Evolutionary conservation across 2,888 invertebrate genomes (phyloP).

Genomic region (Limenitis camilla): DNA sequence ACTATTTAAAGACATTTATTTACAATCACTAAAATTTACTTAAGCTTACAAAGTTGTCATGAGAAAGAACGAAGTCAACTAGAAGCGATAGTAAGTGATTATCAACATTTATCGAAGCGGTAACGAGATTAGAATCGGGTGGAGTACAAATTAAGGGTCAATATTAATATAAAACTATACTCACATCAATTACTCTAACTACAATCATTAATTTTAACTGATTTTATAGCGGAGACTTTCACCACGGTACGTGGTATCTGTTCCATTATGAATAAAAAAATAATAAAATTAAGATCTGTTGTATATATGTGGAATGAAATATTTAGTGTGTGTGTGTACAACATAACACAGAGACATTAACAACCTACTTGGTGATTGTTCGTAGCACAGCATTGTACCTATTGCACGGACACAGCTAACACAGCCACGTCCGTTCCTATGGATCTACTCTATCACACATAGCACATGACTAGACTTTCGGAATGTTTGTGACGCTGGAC

Average conservation of each 20-base stretch:
- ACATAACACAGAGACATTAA: slow-evolving; percentile 38
- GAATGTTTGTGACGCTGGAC: slow-evolving; percentile 44
- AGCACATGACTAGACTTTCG: slow-evolving; percentile 60
- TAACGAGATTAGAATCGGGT: slow-evolving; percentile 49
- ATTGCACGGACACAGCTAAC: slow-evolving; percentile 23
- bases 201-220: slow-evolving; percentile 40
- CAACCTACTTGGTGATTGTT: slow-evolving; percentile 49
- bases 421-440: slow-evolving; percentile 27
- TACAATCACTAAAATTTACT: slow-evolving; percentile 57
- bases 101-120: slow-evolving; percentile 61
- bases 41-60: slow-evolving; percentile 53
- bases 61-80: slow-evolving; percentile 49
- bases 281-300: slow-evolving; percentile 11
- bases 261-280: background rate
- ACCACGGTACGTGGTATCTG: slow-evolving; percentile 28
- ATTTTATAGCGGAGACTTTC: slow-evolving; percentile 15
- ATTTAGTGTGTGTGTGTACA: slow-evolving; percentile 15
- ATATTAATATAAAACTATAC: slow-evolving; percentile 54
- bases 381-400: slow-evolving; percentile 43
- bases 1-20: slow-evolving; percentile 46
- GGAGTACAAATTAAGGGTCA: slow-evolving; percentile 35
- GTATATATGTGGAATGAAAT: slow-evolving; percentile 31
- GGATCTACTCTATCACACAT: slow-evolving; percentile 49
- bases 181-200: slow-evolving; percentile 61
- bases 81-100: slow-evolving; percentile 61